Base-by-base conservation (phyloP, 2,113 vertebrate genomes). In the Pionites leucogaster region DNA sequence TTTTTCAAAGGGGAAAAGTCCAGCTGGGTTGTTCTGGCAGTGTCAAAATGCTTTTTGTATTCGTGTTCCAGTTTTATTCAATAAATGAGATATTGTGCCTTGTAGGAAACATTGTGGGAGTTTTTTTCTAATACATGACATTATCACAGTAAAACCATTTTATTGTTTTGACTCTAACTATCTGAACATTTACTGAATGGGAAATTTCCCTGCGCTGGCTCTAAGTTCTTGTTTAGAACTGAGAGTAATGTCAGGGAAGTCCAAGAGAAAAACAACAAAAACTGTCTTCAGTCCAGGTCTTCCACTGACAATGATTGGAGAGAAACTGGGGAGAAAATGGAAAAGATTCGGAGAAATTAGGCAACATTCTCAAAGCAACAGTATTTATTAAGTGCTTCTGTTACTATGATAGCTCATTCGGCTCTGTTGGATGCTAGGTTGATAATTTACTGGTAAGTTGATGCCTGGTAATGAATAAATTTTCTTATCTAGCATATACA, bases 1-100 rank as follows among this genome's bases (percentile, higher is more conserved):
- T 87, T 91, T 93, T 89, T 86, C 71, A 83, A 86, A 93, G 39
- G 46, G 37, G 33, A 59, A 35, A 83, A 59, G n/a, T 87, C 86
- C 57, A 93, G 23, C 65, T 93, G 74, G 55, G 33, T 86, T 95
- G 39, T 50, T 95, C 62, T 89, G 55, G 64, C 50, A 64, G 46
- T 13, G 12, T 86, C 84, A 92, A 67, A 93, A 86, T 81, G 23
- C 2, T 78, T 86, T 93, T 63, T 71, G 35, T 60, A 64, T 42
- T 89, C 83, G 28, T 86, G 23, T 35, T 88, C 50, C 44, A 68
- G 35, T 88, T 80, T 70, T 67, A 53, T 94, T 86, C 46, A 74
- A 63, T 70, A 86, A 67, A 83, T 67, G 39, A 75, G 33, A 59
- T 50, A 71, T 2, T 71, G 64, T 78, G 17, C 46, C 50, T 41